A percentile compares a stretch with the other conserved stretches of the same genome.
Conservation (phyloP, 2,797 vertebrate genomes). For the Fistularia commersonii region DNA sequence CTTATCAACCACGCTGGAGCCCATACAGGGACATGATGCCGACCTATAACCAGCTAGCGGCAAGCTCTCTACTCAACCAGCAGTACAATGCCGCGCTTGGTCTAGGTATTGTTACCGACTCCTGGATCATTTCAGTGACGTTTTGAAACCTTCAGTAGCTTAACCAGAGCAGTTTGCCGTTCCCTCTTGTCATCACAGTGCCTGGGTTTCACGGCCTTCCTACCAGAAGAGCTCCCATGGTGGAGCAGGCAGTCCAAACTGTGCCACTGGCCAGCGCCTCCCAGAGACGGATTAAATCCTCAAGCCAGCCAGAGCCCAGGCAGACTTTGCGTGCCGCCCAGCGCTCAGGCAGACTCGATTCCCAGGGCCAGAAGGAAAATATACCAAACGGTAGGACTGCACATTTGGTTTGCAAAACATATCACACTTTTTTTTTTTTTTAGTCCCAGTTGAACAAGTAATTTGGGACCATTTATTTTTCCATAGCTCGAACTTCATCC, state of each 20-base stretch:
- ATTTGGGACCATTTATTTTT: neutral
- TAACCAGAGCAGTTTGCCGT: neutral
- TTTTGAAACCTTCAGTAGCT: too few relatives aligned
- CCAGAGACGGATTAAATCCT: constrained; percentile 66
- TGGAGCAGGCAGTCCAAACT: constrained; percentile 97
- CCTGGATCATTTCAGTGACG: too few relatives aligned
- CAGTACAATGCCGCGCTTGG: constrained; percentile 91
- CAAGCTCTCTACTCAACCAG: constrained; percentile 90
- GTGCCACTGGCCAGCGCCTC: constrained; percentile 74
- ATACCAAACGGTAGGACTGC: constrained; percentile 44
- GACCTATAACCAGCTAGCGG: constrained; percentile 89
- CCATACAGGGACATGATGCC: constrained; percentile 86
- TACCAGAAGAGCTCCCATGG: constrained; percentile 87
- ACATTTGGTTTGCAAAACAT: neutral
- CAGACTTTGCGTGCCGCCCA: constrained; percentile 48
- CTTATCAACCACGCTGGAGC: constrained; percentile 89
- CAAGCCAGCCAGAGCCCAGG: constrained; percentile 63
- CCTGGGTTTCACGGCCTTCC: constrained; percentile 81
- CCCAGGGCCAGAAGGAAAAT: constrained; percentile 62
- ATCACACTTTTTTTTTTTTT: neutral
- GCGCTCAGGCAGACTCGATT: constrained; percentile 63
- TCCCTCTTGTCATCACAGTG: constrained; percentile 40
- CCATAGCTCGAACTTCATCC: constrained; percentile 43
- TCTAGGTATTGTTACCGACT: constrained; percentile 77
- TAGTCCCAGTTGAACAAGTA: neutral